Conservation (phyloP, 2,888 invertebrate genomes). For the Tryphoninae sp. region DNA sequence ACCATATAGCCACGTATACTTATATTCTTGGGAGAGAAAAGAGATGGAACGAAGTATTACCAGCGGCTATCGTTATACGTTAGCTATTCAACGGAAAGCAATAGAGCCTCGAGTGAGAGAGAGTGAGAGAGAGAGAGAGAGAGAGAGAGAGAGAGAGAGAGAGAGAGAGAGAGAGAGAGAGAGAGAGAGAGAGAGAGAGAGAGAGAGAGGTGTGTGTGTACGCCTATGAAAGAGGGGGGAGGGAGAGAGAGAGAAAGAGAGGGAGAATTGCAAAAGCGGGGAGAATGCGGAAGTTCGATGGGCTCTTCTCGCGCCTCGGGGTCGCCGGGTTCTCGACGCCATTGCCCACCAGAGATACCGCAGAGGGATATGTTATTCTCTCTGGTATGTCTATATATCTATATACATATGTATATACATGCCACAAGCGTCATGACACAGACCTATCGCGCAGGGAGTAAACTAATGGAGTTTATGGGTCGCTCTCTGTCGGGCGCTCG, state of each 20-base stretch:
- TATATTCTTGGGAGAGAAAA: slow-evolving; percentile 47
- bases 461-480: slow-evolving; percentile 62
- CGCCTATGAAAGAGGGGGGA: neutral
- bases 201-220: neutral
- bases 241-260: slow-evolving; percentile 26
- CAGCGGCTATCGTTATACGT: slow-evolving; percentile 25
- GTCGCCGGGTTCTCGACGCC: slow-evolving; percentile 61
- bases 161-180: slow-evolving; percentile 32
- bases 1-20: neutral
- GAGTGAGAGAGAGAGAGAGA: slow-evolving; percentile 19
- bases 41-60: slow-evolving; percentile 44
- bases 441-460: slow-evolving; percentile 50
- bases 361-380: slow-evolving; percentile 58
- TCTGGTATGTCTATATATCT: slow-evolving; percentile 10
- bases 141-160: slow-evolving; percentile 26
- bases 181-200: slow-evolving; percentile 28
- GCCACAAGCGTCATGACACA: slow-evolving; percentile 32
- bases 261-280: slow-evolving; percentile 45
- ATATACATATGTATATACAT: neutral
- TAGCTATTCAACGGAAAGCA: slow-evolving; percentile 47
- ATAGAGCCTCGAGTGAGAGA: neutral
- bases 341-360: slow-evolving; percentile 56
- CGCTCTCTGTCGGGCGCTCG: slow-evolving; percentile 43
- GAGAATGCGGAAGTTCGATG: slow-evolving; percentile 63
- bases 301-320: slow-evolving; percentile 63